Conservation (phyloP, 2,797 vertebrate species). For the Rhodeus uyekii region DNA sequence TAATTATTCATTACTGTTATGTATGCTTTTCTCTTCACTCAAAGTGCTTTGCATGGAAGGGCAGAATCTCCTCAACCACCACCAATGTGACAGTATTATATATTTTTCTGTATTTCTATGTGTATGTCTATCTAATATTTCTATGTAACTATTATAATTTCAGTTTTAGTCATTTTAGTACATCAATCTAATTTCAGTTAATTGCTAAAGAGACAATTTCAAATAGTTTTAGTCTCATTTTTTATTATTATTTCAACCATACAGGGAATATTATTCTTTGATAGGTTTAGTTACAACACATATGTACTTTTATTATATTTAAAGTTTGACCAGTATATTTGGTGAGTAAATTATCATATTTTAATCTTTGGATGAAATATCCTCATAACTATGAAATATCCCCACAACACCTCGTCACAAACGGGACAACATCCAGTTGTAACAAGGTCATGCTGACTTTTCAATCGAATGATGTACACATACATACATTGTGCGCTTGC, state of each 20-base stretch:
- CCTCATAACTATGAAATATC: neutral
- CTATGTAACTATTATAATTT: neutral
- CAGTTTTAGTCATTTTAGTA: neutral
- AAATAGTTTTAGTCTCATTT: neutral
- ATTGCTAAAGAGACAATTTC: neutral
- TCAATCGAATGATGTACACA: neutral
- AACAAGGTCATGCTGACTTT: constrained; percentile 47
- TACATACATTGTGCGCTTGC: constrained; percentile 23
- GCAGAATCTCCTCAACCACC: too few relatives aligned
- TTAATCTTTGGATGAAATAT: neutral
- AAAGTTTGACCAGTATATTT: neutral
- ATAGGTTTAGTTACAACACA: neutral
- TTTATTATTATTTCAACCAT: neutral
- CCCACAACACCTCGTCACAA: neutral
- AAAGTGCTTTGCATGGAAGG: too few relatives aligned
- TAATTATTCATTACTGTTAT: too few relatives aligned
- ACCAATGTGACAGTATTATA: too few relatives aligned
- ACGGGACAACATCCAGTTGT: neutral
- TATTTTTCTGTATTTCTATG: too few relatives aligned
- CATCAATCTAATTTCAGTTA: neutral
- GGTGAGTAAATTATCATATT: neutral
- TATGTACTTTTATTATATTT: neutral
- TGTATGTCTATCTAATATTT: too few relatives aligned
- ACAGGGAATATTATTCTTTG: neutral
- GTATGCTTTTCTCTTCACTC: too few relatives aligned